phyloP scores from a whole-genome alignment of 2,113 vertebrate species.

The Chaetops frenatus region DNA sequence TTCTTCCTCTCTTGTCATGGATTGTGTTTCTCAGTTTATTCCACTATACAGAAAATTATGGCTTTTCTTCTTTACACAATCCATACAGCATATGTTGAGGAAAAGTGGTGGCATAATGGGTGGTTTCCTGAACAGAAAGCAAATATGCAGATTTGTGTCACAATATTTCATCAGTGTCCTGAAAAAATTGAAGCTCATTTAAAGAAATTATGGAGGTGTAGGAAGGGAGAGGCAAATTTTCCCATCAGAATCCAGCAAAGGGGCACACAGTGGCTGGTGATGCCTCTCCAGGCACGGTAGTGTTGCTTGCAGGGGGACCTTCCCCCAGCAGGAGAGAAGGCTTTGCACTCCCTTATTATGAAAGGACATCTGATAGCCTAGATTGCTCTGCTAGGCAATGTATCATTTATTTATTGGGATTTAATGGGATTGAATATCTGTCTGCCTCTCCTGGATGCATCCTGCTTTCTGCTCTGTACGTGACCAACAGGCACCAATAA shows the following conservation, averaged over 20 bases:
- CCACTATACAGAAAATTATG: not conserved
- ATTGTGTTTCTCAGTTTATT: not conserved
- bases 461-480: conserved; percentile 8
- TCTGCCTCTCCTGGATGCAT: not conserved
- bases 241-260: not conserved
- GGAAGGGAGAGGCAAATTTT: not conserved
- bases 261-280: fast-evolving
- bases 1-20: not conserved
- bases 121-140: not conserved
- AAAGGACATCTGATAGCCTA: conserved; percentile 13
- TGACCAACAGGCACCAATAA: not conserved
- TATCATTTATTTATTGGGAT: conserved; percentile 46
- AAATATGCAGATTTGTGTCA: not conserved
- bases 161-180: not conserved
- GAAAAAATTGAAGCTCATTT: not conserved
- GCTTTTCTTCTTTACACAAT: not conserved
- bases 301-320: not conserved
- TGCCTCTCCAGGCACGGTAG: not conserved
- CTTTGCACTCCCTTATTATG: not conserved
- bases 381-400: not conserved
- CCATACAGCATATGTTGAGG: fast-evolving
- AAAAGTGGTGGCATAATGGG: fast-evolving
- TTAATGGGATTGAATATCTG: conserved; percentile 11
- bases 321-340: not conserved
- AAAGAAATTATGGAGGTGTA: not conserved